Conservation (phyloP, 2,113 vertebrate genomes). For the Hippocampus comes region DNA sequence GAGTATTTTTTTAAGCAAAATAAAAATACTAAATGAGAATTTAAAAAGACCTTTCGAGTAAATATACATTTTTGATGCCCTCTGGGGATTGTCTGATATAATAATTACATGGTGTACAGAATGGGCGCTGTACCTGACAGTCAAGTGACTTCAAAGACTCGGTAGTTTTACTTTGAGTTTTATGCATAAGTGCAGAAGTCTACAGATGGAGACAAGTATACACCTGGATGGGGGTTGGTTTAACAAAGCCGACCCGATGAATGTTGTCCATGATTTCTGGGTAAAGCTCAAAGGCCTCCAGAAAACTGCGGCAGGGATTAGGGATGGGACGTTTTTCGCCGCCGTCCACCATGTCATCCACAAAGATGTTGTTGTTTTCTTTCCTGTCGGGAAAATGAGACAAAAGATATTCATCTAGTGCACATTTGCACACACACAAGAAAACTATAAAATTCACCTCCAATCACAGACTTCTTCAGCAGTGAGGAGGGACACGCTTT, state of each 20-base stretch:
- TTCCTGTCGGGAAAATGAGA: slow-evolving; percentile 69
- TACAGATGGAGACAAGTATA: neutral
- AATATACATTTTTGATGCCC: no score
- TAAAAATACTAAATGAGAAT: neutral
- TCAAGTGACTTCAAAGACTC: no score
- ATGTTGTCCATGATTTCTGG: slow-evolving; percentile 90
- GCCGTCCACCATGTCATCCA: slow-evolving; percentile 85
- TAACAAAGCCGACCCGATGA: slow-evolving; percentile 81
- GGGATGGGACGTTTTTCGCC: slow-evolving; percentile 79
- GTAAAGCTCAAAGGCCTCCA: slow-evolving; percentile 83
- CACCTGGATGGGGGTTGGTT: slow-evolving; percentile 97
- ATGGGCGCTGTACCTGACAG: no score
- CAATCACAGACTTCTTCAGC: slow-evolving; percentile 77
- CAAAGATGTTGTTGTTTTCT: slow-evolving; percentile 87
- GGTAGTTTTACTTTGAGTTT: neutral
- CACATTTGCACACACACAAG: neutral
- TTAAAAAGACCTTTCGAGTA: no score
- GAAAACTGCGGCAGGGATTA: slow-evolving; percentile 83
- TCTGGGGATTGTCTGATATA: no score
- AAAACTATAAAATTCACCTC: slow-evolving; percentile 73
- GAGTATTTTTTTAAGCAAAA: neutral
- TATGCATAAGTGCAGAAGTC: neutral
- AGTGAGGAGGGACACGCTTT: slow-evolving; percentile 75
- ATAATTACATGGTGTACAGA: no score
- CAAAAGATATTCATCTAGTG: neutral